Evolutionary conservation across 2,888 invertebrate genomes (phyloP), one percentile per base, ranked within the genome.

Genomic region (Calephelis perditalis): DNA sequence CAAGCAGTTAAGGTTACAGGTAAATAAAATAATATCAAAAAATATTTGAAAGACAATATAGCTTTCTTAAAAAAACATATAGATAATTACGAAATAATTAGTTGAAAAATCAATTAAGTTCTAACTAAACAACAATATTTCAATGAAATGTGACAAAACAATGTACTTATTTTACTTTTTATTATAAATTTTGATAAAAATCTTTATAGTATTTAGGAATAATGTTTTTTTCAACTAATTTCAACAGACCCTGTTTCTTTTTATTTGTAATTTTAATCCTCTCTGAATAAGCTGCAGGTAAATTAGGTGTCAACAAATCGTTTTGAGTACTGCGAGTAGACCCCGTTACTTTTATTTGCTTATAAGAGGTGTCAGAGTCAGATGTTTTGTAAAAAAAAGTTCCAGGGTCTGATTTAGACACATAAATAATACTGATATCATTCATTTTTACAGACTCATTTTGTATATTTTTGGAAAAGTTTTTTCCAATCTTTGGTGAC

Each of bases 131-230:
- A 44, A 9, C 44, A 9, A 44, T 9, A 44, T 44, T 10, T 44
- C 44, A 44, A 44, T 44, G 9, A 43, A 43, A 43, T 43, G 43
- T 43, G 43, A 43, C 7, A 43, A 43, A 43, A 9, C 43, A 43
- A 8, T 8, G 9, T 43, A 43, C 43, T 43, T 43, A 43, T 43
- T 43, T 43, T 43, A 43, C 43, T 43, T 8, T 43, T 43, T 43
- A 43, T 43, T 43, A 63, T 61, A 63, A 61, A 56, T 63, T 63
- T 63, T 65, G 59, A 59, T 61, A 63, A 65, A 63, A 63, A 63
- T 63, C 63, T 63, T 61, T 57, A 65, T 63, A 65, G 64, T 62
- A 62, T 65, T 65, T 65, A 58, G 63, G 63, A 65, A 65, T 65
- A 59, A 65, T 63, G 59, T 60, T 62, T 61, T n/a, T 65, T 64